Conservation (phyloP, 2,113 vertebrate species). For the Dromiciops gliroides region DNA sequence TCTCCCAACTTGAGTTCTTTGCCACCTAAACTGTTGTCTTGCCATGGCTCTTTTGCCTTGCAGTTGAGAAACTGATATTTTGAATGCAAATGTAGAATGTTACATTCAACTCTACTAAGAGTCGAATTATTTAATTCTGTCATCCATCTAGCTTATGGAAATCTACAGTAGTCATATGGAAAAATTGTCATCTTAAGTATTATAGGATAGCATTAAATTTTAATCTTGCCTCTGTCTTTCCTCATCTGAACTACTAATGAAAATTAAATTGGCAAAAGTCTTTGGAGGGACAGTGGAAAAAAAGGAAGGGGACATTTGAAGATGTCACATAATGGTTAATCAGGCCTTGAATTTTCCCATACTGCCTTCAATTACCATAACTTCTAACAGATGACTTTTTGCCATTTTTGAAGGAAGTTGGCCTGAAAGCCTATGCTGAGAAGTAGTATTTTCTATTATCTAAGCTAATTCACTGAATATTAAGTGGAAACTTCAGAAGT, state of each 20-base stretch:
- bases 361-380: neutral
- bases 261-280: neutral
- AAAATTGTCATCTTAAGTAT: neutral
- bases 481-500: neutral
- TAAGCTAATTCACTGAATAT: neutral
- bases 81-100: neutral
- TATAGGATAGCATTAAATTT: neutral
- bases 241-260: neutral
- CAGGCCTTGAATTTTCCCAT: neutral
- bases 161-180: neutral
- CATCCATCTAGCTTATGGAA: neutral
- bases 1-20: neutral
- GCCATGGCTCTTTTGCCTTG: neutral
- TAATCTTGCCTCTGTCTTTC: neutral
- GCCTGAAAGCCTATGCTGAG: neutral
- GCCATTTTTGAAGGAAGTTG: neutral
- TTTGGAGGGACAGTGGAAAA: neutral
- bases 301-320: neutral
- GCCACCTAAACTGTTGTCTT: neutral
- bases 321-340: neutral
- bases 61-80: neutral
- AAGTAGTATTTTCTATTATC: neutral
- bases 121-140: neutral
- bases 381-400: neutral
- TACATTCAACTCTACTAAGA: neutral